Conservation (phyloP, 1,140 invertebrate genomes). For the Ceratoteleas bidentatus region DNA sequence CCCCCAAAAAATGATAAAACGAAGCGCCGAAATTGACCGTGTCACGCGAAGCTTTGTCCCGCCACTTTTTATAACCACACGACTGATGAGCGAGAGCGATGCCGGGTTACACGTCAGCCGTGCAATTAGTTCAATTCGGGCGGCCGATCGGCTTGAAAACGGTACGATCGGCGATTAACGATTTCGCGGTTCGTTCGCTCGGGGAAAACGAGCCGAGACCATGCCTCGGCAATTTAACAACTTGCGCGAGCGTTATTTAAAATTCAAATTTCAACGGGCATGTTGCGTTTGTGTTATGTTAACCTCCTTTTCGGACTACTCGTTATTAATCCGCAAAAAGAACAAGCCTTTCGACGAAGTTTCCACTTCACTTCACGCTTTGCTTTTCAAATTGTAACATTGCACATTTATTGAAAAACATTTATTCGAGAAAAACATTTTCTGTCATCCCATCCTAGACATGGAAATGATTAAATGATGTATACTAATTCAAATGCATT, state of each 20-base stretch:
- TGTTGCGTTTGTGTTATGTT: slow-evolving; percentile 29
- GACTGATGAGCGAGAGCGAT: slow-evolving; percentile 15
- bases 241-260: slow-evolving; percentile 51
- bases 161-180: slow-evolving; percentile 52
- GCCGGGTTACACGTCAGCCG: slow-evolving; percentile 36
- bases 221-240: slow-evolving; percentile 53
- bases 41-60: slow-evolving; percentile 34
- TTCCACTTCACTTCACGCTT: not conserved
- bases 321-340: slow-evolving; percentile 26
- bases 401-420: too few relatives aligned
- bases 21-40: slow-evolving; percentile 20
- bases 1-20: slow-evolving; percentile 13
- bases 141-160: slow-evolving; percentile 42
- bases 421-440: not conserved
- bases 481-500: too few relatives aligned
- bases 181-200: slow-evolving; percentile 63
- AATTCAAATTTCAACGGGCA: slow-evolving; percentile 56
- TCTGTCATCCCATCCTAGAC: too few relatives aligned
- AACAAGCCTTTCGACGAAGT: not conserved
- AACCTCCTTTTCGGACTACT: slow-evolving; percentile 42
- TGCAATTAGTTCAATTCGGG: slow-evolving; percentile 58
- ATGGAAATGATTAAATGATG: too few relatives aligned
- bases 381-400: too few relatives aligned
- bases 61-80: slow-evolving; percentile 36
- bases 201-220: slow-evolving; percentile 52